Base-by-base conservation (phyloP, 2,797 vertebrate genomes). In the Chromis chromis region DNA sequence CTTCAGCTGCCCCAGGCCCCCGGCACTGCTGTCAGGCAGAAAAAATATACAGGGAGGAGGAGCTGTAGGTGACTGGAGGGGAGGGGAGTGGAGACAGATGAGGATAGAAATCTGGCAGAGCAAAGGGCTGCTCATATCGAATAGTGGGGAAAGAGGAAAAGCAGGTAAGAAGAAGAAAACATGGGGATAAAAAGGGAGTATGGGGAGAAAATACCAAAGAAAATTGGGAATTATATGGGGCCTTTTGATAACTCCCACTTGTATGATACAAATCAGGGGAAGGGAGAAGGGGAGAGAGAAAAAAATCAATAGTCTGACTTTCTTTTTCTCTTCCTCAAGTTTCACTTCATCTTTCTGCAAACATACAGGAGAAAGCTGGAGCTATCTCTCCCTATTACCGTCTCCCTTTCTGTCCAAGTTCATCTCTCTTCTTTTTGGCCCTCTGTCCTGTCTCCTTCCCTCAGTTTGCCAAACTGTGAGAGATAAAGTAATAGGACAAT, bases 1-100 rank as follows among this genome's bases (percentile, higher is more conserved):
- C 92, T 94, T 94, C 93, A 89, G 74, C 77, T 55, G 76, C 68
- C 79, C 76, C 57, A 14, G 89, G 82, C 84, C 76, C 87, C 69
- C 21, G 36, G 71, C 31, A 6, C 72, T 81, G 82, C 87, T 90
- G 86, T 89, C 86, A 87, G 84, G 85, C 63, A 84, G 81, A 84
- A 65, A 62, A 81, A 71, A 87, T 78, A 82, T 78, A 86, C 65
- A 79, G 27, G 48, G 82, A 79, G 70, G 83, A 72, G 65, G 76
- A 59, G 60, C 17, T 33, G 65, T 50, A 68, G 72, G 53, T 80
- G 81, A 80, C 80, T 66, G 59, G 33, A 83, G 67, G 74, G 78
- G 78, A 75, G 82, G 73, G 73, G 49, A 76, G 81, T 54, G 66
- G 62, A 83, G 83, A 88, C 50, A 25, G 83, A 86, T 63, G 76